phyloP scores from a whole-genome alignment of 2,113 vertebrate genomes.

The Pionites leucogaster region DNA sequence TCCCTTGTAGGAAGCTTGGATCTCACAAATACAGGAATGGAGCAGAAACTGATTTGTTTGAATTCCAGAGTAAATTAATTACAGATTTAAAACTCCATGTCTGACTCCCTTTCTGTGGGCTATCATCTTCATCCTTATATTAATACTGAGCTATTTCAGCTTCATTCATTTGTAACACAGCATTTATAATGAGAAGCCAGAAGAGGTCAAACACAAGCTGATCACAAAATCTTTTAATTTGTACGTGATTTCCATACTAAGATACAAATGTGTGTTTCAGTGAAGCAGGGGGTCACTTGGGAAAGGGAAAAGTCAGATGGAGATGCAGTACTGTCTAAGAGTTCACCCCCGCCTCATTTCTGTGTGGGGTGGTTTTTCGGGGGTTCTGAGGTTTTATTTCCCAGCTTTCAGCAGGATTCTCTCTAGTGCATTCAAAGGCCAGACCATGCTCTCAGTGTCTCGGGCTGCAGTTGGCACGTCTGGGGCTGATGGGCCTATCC shows the following conservation, averaged over 20 bases:
- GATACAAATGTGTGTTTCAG: neutral
- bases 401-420: neutral
- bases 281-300: neutral
- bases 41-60: neutral
- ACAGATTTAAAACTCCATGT: neutral
- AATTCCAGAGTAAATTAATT: neutral
- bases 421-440: neutral
- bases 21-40: neutral
- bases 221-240: neutral
- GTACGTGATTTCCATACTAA: neutral
- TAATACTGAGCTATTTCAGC: neutral
- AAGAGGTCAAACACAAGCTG: neutral
- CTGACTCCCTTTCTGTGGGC: neutral
- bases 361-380: neutral
- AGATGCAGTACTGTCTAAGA: neutral
- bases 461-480: neutral
- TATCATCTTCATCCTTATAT: neutral
- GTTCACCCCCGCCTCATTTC: neutral
- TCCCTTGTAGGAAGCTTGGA: neutral
- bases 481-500: neutral
- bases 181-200: too few species aligned
- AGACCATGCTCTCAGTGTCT: rapidly evolving
- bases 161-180: neutral
- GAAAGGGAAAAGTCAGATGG: neutral
- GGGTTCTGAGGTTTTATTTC: neutral